Evolutionary conservation across 2,113 vertebrate species (phyloP), one percentile per base, ranked within the genome.

Genomic region (Colinus virginianus): DNA sequence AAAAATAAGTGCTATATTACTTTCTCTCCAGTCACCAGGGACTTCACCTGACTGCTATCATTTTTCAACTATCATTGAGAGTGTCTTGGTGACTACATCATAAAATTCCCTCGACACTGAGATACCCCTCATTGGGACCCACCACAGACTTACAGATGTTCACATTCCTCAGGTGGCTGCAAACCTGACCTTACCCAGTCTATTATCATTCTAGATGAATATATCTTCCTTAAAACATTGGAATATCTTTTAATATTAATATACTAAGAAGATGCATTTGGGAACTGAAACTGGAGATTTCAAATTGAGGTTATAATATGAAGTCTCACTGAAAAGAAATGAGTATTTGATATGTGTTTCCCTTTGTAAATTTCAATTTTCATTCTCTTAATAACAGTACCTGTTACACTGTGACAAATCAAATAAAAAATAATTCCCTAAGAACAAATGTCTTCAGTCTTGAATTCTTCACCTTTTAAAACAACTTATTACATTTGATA

Each of bases 151-250:
- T 26, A 26, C 14, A 25, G 49, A 51, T 51, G 23, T 26, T 51
- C 49, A 51, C 25, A 25, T 51, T 51, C 25, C 49, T 13, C 49
- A 5, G 49, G 49, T 25, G 13, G 13, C 26, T 51, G 25, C 49
- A 51, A 51, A 51, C 49, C 49, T 15, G 25, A 51, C 26, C 26
- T 51, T 28, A 76, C 16, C 40, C 48, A 84, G 40, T 81, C 43
- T 62, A 81, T 91, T 81, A 70, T 92, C 53, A 12, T 48, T 93
- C 78, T n/a, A 90, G 66, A 71, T 59, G 32, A 88, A 85, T 64
- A 78, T 26, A 68, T 55, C 42, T 81, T 56, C 78, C 63, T 76
- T 84, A 22, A 87, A 92, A 64, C 25, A 48, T 2, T 25, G 28
- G 25, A 69, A 13, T 70, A 80, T 49, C n/a, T 93, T 88, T 80